Percentiles rank a stretch among this genome's conserved stretches.
phyloP scores from a whole-genome alignment of 2,113 vertebrate genomes.

The Piprites chloris region DNA sequence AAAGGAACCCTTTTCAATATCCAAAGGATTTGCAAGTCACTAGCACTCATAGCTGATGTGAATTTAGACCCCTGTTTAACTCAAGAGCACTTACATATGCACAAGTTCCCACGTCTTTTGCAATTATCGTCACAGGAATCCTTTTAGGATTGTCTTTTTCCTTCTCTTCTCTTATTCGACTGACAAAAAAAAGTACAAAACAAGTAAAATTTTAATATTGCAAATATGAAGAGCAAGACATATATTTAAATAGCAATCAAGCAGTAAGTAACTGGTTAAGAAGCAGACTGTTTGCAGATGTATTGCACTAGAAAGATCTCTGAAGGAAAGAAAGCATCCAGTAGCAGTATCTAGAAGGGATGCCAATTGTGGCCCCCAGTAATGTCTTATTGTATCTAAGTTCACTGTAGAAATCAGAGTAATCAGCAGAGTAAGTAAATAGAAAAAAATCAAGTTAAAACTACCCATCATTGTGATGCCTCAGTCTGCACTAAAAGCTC shows the following conservation, averaged over 20 bases:
- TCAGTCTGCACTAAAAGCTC: background rate
- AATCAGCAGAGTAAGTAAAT: background rate
- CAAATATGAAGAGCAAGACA: background rate
- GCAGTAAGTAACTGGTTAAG: background rate
- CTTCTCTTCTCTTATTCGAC: slow-evolving; percentile 90
- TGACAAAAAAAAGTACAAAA: slow-evolving; percentile 66
- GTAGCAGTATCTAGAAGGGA: background rate
- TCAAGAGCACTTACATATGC: slow-evolving; percentile 84
- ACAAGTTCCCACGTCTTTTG: slow-evolving; percentile 89
- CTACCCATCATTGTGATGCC: background rate
- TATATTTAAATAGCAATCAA: background rate
- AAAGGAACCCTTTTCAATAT: background rate
- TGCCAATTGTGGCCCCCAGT: background rate
- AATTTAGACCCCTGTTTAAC: background rate
- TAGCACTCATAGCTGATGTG: background rate
- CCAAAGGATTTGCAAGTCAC: background rate
- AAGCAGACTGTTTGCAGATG: background rate
- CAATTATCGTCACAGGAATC: slow-evolving; percentile 91
- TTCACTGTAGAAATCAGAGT: background rate
- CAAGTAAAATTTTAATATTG: slow-evolving; percentile 1
- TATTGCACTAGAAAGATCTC: background rate
- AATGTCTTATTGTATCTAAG: background rate
- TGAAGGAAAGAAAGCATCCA: background rate
- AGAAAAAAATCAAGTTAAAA: background rate
- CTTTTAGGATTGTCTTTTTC: slow-evolving; percentile 89